Evolutionary conservation across 92 coral and sea anemone genomes (phyloP), one percentile per base, ranked within the genome.

Genomic region (Actinostola sp.): DNA sequence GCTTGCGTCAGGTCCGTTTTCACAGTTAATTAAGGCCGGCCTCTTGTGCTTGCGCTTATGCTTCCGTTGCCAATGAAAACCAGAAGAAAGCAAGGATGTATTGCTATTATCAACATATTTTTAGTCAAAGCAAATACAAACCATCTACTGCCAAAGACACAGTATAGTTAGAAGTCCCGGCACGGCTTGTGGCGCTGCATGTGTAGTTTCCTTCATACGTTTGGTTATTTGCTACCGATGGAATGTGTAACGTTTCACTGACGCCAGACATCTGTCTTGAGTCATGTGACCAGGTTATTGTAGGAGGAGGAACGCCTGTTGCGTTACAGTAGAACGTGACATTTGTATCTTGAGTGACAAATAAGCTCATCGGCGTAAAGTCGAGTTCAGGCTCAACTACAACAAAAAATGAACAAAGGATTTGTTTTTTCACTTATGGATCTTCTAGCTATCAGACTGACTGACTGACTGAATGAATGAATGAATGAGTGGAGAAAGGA

Each of bases 301-400:
- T 26, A 25, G 87, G 87, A 6, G 56, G 24, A 0, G 87, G 87
- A 2, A 82, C 36, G 16, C 87, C 87, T 15, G 61, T 45, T 28
- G 82, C 87, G 45, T 69, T 58, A 72, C 87, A 82, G 30, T 33
- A 55, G 27, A 82, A 75, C 31, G 82, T 75, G 7, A 69, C 75
- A 34, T 52, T 59, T 4, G 43, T 61, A 48, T 50, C 81, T 27
- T 6, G 65, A 25, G 33, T 44, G 39, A 34, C 67, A 56, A 49
- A 59, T 27, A 25, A 27, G 25, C 23, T 31, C 25, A 25, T 14
- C 4, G 82, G 82, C 23, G 15, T 32, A 31, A 27, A 48, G 21
- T 66, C 48, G 76, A 75, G 60, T 66, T 82, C 82, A n/a, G 87
- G 87, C 32, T 28, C 53, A 75, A 82, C 87, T 82, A 33, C 13